These are phyloP conservation scores for Uria lomvia DNA, from an alignment of 2,113 vertebrate genomes.

Conservation along the genomic window DNA sequence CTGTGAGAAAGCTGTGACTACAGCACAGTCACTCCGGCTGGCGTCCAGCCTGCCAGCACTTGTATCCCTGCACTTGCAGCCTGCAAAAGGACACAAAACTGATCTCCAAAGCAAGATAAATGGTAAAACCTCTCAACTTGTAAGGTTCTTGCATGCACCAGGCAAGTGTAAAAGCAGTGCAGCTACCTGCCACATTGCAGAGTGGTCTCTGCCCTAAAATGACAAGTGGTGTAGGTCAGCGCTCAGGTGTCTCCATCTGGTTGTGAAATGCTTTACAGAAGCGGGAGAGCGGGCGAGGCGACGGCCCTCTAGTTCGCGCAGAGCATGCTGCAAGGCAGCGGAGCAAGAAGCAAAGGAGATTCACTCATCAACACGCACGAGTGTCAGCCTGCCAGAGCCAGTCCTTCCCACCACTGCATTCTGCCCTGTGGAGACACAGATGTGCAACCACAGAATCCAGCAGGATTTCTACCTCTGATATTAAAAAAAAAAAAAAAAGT, in stretches of 20 bases:
- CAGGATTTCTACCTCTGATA: not conserved
- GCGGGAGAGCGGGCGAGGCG: not conserved
- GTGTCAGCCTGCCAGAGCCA: not conserved
- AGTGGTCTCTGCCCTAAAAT: not conserved
- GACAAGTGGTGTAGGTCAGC: not conserved
- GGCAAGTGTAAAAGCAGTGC: not conserved
- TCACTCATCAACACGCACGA: not conserved
- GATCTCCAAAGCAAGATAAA: not conserved
- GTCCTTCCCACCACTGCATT: not conserved
- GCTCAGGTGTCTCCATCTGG: not conserved
- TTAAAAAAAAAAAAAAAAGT: not conserved
- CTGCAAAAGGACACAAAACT: not conserved
- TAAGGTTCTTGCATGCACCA: not conserved
- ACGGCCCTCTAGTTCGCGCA: not conserved
- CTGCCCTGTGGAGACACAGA: not conserved
- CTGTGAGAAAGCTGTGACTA: not conserved
- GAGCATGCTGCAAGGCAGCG: not conserved
- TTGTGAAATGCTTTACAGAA: not conserved
- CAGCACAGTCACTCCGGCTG: not conserved
- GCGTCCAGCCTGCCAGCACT: not conserved
- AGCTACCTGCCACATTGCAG: not conserved
- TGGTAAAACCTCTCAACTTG: not conserved
- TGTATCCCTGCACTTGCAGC: not conserved
- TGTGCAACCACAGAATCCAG: not conserved
- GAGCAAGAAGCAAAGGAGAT: not conserved